Evolutionary conservation across 2,888 invertebrate species (phyloP).

Genomic region (Spodoptera littoralis): DNA sequence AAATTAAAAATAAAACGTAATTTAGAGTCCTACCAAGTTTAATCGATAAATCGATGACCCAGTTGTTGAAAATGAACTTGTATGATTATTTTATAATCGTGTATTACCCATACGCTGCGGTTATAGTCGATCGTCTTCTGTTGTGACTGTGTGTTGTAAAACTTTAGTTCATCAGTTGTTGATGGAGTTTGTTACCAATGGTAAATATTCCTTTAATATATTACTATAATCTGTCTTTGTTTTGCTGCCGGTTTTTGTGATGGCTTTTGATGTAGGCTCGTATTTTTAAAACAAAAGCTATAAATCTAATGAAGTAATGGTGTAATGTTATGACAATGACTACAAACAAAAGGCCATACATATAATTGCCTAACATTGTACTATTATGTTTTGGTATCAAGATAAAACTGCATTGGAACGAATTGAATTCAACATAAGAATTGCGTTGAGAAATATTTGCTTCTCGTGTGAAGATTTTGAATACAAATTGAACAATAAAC

Average conservation of each 20-base stretch:
- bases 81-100: slow-evolving; percentile 5
- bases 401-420: slow-evolving; percentile 1
- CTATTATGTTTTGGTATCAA: slow-evolving; percentile 2
- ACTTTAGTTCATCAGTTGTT: no score
- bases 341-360: background rate
- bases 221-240: no score
- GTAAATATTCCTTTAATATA: no score
- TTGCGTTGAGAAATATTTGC: slow-evolving; percentile 10
- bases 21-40: slow-evolving; percentile 3
- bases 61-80: slow-evolving; percentile 9
- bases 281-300: no score
- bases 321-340: background rate
- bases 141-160: slow-evolving; percentile 7
- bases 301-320: background rate
- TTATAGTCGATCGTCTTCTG: slow-evolving; percentile 1
- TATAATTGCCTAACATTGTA: slow-evolving; percentile 2
- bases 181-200: no score
- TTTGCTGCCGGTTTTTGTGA: no score
- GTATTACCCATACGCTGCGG: slow-evolving; percentile 1
- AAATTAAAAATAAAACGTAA: slow-evolving; percentile 9
- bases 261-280: no score
- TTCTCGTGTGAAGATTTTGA: slow-evolving; percentile 16
- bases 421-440: slow-evolving; percentile 5
- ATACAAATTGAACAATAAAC: slow-evolving; percentile 3
- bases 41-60: slow-evolving; percentile 26